Evolutionary conservation across 2,113 vertebrate species (phyloP).

Genomic region (Cyprinodon brontotheroides): DNA sequence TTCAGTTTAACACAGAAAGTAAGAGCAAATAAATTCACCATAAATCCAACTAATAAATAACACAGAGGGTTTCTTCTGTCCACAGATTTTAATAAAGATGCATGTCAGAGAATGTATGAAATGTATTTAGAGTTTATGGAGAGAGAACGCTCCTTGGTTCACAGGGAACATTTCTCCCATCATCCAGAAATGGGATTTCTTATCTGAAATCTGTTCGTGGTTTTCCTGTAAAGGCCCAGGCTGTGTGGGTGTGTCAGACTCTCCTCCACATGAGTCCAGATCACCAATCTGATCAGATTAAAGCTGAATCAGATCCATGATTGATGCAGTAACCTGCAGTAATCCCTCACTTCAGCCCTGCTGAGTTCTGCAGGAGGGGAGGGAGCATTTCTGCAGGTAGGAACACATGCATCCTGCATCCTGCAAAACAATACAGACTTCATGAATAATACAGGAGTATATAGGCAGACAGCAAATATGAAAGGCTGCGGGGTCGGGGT

Average conservation of each 20-base stretch:
- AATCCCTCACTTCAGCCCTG: conserved; percentile 36
- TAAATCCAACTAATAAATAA: no score
- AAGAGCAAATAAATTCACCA: no score
- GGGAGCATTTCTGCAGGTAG: conserved; percentile 30
- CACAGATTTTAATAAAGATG: no score
- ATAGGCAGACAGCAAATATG: conserved; percentile 44
- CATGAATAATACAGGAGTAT: conserved; percentile 65
- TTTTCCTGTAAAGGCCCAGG: no score
- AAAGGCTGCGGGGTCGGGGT: conserved; percentile 21
- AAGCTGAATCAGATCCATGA: conserved; percentile 30
- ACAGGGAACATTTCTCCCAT: background rate
- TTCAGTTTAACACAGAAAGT: no score
- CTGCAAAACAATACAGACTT: conserved; percentile 59
- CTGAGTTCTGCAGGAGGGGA: conserved; percentile 42
- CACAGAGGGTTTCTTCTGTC: no score
- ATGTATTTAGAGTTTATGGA: no score
- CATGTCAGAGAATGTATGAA: no score
- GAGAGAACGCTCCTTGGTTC: background rate
- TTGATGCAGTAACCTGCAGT: conserved; percentile 36
- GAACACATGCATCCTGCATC: conserved; percentile 45
- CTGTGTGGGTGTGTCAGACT: no score
- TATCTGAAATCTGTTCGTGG: background rate
- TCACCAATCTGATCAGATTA: background rate
- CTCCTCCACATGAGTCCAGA: no score
- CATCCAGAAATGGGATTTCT: background rate